Evolutionary conservation across 2,113 vertebrate genomes (phyloP).

Genomic region (Halichoerus grypus): DNA sequence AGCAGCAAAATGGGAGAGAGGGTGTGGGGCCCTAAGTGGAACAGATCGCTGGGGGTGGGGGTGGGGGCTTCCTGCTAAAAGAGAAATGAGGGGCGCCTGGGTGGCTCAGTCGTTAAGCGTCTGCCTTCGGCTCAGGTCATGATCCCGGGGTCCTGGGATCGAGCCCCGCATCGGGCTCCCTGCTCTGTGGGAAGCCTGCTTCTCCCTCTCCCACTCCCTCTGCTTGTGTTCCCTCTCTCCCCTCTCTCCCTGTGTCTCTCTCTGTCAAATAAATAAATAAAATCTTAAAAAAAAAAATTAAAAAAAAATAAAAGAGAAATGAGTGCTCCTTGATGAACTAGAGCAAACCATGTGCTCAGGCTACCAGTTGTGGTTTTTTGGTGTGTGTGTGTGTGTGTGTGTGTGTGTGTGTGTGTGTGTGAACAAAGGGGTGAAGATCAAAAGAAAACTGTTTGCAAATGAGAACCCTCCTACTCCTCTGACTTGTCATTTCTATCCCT

Average conservation of each 20-base stretch:
- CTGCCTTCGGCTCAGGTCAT: too few relatives aligned
- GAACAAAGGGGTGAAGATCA: constrained; percentile 77
- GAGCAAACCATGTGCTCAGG: constrained; percentile 62
- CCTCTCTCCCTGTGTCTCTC: too few relatives aligned
- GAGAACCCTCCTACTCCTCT: constrained; percentile 67
- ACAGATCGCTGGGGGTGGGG: neutral
- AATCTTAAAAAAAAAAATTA: too few relatives aligned
- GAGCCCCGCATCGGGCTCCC: too few relatives aligned
- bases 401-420: neutral
- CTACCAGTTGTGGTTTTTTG: constrained; percentile 16
- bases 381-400: neutral
- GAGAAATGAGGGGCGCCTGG: constrained; percentile 7
- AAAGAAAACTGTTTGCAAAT: constrained; percentile 76
- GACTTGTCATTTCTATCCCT: constrained; percentile 74
- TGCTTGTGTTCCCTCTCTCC: too few relatives aligned
- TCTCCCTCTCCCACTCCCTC: too few relatives aligned
- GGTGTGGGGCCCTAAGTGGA: neutral
- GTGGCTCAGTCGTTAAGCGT: too few relatives aligned
- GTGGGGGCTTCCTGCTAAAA: neutral
- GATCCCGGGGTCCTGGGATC: too few relatives aligned
- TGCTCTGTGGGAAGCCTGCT: too few relatives aligned
- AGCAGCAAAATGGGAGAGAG: neutral
- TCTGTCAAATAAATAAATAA: too few relatives aligned
- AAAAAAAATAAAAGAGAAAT: constrained; percentile 38
- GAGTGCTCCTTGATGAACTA: constrained; percentile 23